Evolutionary conservation across 2,113 vertebrate genomes (phyloP), one percentile per base, ranked within the genome.

Genomic region (Apteryx owenii): DNA sequence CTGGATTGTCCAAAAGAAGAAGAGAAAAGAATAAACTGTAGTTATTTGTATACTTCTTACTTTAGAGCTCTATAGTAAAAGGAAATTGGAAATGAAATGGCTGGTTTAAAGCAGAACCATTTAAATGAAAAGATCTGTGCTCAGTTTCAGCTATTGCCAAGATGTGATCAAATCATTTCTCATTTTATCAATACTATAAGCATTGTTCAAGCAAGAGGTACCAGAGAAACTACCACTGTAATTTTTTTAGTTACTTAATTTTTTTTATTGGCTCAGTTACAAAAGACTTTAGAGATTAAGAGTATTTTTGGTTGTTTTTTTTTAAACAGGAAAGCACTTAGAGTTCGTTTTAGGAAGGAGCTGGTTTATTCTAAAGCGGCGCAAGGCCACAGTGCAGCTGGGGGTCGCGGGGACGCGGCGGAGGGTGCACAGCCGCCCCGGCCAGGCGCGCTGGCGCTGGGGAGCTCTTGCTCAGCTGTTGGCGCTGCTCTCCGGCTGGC

Each of bases 401-500:
- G 21, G 36, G 46, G 14, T 31, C 69, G 13, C 23, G 38, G 85
- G 44, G 12, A 48, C 31, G 31, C 17, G 28, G 14, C 13, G 40
- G 60, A 20, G 71, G 54, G 61, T 1, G 4, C 62, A 81, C 68
- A 73, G 53, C 50, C 60, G 11, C 1, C 1, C 8, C 0, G 0
- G 60, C 38, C 26, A 7, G 29, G 16, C 22, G 1, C 2, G 54
- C 77, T 5, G 15, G 46, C 46, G 38, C 61, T 5, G 22, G 25
- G 50, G 4, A 2, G 28, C 5, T 5, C 40, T 33, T 53, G n/a
- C 36, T 36, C 3, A 18, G 7, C 13, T 64, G 60, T 29, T 2
- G 31, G 48, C 12, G 46, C 88, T 42, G 9, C 77, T 88, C 64
- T 33, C 25, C 50, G 10, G 0, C 42, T 28, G 23, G 51, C 18